A percentile compares a stretch with the other conserved stretches of the same genome.
Evolutionary conservation across 2,113 vertebrate genomes (phyloP).

Genomic region (Gymnobelideus leadbeateri): DNA sequence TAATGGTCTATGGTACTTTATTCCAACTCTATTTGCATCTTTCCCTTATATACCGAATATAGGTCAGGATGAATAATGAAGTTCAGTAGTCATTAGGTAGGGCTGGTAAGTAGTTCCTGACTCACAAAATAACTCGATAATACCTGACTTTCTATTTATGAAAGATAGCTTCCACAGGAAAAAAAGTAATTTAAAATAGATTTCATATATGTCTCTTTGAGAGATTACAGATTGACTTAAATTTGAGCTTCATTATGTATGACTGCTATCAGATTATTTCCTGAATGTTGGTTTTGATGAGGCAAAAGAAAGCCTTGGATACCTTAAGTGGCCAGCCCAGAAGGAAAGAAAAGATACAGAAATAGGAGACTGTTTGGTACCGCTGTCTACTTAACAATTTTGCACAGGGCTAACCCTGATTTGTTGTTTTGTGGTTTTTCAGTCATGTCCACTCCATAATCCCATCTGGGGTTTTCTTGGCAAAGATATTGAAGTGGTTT

Average conservation of each 20-base stretch:
- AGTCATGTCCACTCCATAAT: too few relatives aligned
- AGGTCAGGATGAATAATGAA: not conserved
- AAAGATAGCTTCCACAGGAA: not conserved
- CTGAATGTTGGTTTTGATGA: not conserved
- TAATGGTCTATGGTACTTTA: not conserved
- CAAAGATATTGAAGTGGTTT: too few relatives aligned
- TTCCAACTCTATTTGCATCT: not conserved
- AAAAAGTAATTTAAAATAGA: constrained; percentile 17
- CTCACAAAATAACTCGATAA: not conserved
- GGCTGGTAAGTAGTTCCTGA: not conserved
- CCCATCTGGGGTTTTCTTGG: too few relatives aligned
- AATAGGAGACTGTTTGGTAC: not conserved
- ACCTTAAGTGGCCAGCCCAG: not conserved
- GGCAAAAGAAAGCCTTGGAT: not conserved
- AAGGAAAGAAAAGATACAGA: constrained; percentile 3
- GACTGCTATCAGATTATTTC: not conserved
- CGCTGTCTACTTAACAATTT: constrained; percentile 23
- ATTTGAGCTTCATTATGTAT: not conserved
- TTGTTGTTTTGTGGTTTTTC: not conserved
- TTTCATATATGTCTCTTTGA: not conserved
- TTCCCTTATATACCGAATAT: not conserved
- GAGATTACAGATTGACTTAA: not conserved
- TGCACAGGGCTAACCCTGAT: constrained; percentile 12
- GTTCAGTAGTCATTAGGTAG: not conserved
- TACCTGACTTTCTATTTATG: not conserved